Evolutionary conservation across 2,888 invertebrate species (phyloP).

Genomic region (Hydroisotoma schaefferi): DNA sequence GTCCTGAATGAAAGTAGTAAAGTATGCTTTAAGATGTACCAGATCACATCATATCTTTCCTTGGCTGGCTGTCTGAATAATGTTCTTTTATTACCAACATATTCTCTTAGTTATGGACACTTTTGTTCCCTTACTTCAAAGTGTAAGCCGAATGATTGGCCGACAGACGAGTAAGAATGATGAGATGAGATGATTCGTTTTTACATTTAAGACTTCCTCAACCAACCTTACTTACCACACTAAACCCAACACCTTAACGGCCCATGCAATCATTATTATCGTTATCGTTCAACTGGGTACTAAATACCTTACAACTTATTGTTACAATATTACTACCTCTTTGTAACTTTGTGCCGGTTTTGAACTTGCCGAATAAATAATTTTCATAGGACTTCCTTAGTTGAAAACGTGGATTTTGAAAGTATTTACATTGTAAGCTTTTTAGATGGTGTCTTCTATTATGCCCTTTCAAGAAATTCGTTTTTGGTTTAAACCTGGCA

Average conservation of each 20-base stretch:
- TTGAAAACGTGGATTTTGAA: no score
- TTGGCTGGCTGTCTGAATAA: no score
- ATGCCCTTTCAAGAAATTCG: no score
- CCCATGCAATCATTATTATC: neutral
- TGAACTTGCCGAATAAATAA: neutral
- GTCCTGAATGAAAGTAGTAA: no score
- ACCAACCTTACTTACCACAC: no score
- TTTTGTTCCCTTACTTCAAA: conserved; percentile 6
- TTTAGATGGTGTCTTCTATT: neutral
- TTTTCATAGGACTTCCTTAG: no score
- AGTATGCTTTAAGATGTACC: no score
- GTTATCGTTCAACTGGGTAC: neutral
- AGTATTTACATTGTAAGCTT: no score
- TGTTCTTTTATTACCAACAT: neutral
- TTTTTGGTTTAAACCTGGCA: no score
- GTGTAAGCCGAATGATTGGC: conserved; percentile 3
- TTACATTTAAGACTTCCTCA: neutral
- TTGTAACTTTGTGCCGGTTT: neutral
- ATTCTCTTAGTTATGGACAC: neutral
- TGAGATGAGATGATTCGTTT: neutral
- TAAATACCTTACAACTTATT: neutral
- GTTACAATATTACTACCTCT: no score
- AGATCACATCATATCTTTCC: no score
- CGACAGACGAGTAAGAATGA: conserved; percentile 4
- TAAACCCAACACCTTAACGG: conserved; percentile 4